Evolutionary conservation across 2,888 invertebrate species (phyloP), one percentile per base, ranked within the genome.

Genomic region (Spatulosminthurus flaviceps): DNA sequence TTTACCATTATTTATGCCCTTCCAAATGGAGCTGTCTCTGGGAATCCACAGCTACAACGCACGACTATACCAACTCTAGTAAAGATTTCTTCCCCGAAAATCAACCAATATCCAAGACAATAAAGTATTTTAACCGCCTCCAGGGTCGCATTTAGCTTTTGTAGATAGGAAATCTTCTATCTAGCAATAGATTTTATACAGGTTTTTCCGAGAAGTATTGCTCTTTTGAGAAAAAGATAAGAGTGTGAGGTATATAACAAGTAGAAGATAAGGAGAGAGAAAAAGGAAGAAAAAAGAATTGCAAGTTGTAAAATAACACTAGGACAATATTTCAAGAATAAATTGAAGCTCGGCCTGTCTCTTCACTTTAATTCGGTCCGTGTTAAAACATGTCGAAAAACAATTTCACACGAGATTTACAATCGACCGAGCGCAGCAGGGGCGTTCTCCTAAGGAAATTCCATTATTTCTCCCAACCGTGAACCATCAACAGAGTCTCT

Each of bases 331-430:
- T 71, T 42, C 71, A 71, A 21, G 26, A 71, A 42, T 29, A 71
- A 71, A 71, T 71, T 71, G 71, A 71, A 71, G 24, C 71, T 24
- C 2, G 21, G 29, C 71, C n/a, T 26, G 24, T 71, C 71, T 71
- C 42, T 71, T 43, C 51, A 41, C 24, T 71, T 71, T 71, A 42
- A 42, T 42, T 71, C 26, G 5, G 43, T 22, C 22, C 28, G 28
- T 71, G 51, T 71, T 42, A 22, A 21, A 42, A 22, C 21, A 71
- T 42, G 41, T 42, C 22, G 71, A 26, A 71, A 71, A 71, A 71
- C 71, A 71, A 71, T 71, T 71, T 71, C 42, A 22, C 51, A 51
- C 51, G 42, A 71, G 26, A 21, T 69, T 29, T 69, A 71, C 42
- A 71, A 42, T 42, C 24, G 42, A 71, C 16, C 42, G 42, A 42